phyloP scores from a whole-genome alignment of 2,113 vertebrate genomes.

The Uria lomvia region DNA sequence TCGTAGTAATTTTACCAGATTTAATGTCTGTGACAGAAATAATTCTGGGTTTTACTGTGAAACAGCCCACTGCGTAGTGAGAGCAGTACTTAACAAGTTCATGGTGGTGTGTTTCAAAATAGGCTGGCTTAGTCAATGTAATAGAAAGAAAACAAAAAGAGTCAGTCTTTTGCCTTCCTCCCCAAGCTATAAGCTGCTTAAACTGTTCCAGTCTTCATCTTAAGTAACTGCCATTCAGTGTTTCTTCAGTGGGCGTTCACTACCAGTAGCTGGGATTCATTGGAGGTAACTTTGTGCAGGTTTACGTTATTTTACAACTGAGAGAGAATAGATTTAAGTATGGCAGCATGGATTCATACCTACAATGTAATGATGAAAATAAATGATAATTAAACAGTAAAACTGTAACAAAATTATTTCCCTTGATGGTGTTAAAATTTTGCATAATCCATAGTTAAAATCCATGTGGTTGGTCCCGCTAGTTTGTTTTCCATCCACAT shows the following conservation, averaged over 20 bases:
- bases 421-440: neutral
- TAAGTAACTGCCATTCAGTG: neutral
- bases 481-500: neutral
- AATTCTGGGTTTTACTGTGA: neutral
- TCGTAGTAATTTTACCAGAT: neutral
- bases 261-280: neutral
- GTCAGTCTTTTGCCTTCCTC: neutral
- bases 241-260: neutral
- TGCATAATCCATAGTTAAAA: neutral
- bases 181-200: neutral
- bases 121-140: neutral
- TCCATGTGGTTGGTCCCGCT: neutral
- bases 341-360: neutral
- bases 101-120: neutral
- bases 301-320: neutral
- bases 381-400: neutral
- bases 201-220: neutral
- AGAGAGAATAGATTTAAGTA: neutral
- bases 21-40: neutral
- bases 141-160: neutral
- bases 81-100: neutral
- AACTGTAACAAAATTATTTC: neutral
- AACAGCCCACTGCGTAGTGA: neutral
- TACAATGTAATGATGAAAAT: neutral
- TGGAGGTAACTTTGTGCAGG: fast-evolving